phyloP scores from a whole-genome alignment of 2,113 vertebrate species.

The Natator depressus region DNA sequence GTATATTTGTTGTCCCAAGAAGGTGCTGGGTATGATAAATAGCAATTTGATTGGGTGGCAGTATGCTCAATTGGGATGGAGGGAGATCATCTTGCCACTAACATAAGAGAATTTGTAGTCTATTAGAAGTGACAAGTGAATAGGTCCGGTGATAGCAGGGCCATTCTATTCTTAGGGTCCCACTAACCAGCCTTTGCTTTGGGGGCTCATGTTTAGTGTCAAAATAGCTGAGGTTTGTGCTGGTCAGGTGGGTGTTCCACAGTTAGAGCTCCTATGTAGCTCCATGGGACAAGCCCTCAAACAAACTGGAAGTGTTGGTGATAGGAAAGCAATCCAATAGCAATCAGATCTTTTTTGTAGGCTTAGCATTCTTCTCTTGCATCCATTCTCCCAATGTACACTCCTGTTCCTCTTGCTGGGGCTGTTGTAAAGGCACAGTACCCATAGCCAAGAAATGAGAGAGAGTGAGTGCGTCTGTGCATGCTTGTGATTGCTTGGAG shows the following conservation, averaged over 20 bases:
- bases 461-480: accelerated
- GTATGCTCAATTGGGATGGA: neutral
- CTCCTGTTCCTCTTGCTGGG: neutral
- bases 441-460: neutral
- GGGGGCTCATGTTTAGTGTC: neutral
- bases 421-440: neutral
- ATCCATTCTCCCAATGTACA: neutral
- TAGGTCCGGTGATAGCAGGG: neutral
- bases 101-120: neutral
- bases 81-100: neutral
- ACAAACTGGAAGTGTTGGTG: accelerated
- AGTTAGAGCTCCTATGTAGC: neutral
- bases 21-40: constrained; percentile 33
- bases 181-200: neutral
- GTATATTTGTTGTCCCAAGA: constrained; percentile 22
- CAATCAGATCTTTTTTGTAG: neutral
- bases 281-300: neutral
- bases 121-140: accelerated
- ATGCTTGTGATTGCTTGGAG: neutral
- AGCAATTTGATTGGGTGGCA: neutral
- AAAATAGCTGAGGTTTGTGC: neutral
- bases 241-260: neutral
- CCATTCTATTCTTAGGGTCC: neutral
- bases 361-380: neutral
- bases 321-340: neutral